Percentiles rank a stretch among this genome's conserved stretches.
phyloP scores from a whole-genome alignment of 2,797 vertebrate genomes.

The Anolis apletophallus region DNA sequence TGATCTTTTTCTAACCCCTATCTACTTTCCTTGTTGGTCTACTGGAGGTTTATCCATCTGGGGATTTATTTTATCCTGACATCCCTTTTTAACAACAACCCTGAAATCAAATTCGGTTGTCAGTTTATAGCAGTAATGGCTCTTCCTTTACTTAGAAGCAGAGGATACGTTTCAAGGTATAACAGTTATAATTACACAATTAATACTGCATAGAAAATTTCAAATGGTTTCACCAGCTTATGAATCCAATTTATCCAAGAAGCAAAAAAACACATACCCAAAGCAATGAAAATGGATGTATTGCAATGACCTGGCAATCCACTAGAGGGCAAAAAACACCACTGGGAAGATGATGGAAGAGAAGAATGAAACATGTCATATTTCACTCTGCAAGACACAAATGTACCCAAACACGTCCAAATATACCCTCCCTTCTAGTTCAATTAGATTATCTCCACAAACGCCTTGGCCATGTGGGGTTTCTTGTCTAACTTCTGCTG shows the following conservation, averaged over 20 bases:
- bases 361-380: slow-evolving; percentile 16
- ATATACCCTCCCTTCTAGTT: slow-evolving; percentile 40
- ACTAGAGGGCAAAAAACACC: slow-evolving; percentile 78
- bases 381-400: slow-evolving; percentile 38
- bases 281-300: not conserved
- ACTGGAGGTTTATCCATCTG: not conserved
- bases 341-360: slow-evolving; percentile 67
- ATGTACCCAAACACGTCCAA: slow-evolving; percentile 31
- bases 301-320: slow-evolving; percentile 43
- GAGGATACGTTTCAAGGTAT: not conserved
- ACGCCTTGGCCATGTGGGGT: slow-evolving; percentile 42
- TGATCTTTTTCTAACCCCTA: not conserved
- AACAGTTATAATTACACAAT: not conserved
- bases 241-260: slow-evolving; percentile 10
- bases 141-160: not conserved
- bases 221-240: not conserved
- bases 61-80: not conserved
- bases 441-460: slow-evolving; percentile 55
- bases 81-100: too few relatives aligned
- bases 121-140: not conserved
- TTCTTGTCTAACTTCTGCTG: slow-evolving; percentile 41
- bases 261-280: not conserved
- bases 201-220: not conserved
- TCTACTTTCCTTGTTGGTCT: not conserved
- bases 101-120: not conserved